phyloP scores from a whole-genome alignment of 2,797 vertebrate species.

The Peromyscus nudipes region DNA sequence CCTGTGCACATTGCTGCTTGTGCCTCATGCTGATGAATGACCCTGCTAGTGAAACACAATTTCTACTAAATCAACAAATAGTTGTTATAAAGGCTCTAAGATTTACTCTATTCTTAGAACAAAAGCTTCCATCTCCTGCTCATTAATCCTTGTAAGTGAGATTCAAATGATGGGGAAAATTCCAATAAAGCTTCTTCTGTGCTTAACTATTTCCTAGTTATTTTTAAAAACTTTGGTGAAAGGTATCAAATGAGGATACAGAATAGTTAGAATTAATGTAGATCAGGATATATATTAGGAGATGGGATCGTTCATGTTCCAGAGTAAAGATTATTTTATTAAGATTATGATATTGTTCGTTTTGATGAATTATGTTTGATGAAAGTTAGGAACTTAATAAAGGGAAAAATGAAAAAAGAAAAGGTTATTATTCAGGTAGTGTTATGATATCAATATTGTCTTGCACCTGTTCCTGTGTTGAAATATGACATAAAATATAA shows the following conservation, averaged over 20 bases:
- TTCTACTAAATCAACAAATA: constrained; percentile 90
- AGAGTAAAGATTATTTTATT: background rate
- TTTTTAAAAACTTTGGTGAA: constrained; percentile 59
- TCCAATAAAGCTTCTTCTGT: constrained; percentile 64
- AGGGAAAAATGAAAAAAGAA: background rate
- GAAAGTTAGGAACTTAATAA: background rate
- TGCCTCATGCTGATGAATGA: constrained; percentile 88
- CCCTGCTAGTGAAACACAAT: constrained; percentile 87
- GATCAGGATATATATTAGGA: constrained; percentile 33
- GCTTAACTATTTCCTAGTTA: constrained; percentile 66
- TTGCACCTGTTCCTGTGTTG: background rate
- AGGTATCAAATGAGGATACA: background rate
- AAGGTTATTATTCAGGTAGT: background rate
- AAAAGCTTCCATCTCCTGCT: constrained; percentile 83
- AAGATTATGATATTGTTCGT: background rate
- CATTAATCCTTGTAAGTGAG: constrained; percentile 87
- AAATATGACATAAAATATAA: background rate
- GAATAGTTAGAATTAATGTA: constrained; percentile 61
- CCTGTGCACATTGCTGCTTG: constrained; percentile 77
- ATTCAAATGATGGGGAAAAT: constrained; percentile 83
- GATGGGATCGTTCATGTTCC: background rate
- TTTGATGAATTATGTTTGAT: constrained; percentile 35
- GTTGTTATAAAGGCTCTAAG: constrained; percentile 86
- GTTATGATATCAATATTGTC: background rate
- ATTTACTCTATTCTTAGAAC: constrained; percentile 83